Conservation (phyloP, 2,797 vertebrate species). For the Eospalax fontanierii region DNA sequence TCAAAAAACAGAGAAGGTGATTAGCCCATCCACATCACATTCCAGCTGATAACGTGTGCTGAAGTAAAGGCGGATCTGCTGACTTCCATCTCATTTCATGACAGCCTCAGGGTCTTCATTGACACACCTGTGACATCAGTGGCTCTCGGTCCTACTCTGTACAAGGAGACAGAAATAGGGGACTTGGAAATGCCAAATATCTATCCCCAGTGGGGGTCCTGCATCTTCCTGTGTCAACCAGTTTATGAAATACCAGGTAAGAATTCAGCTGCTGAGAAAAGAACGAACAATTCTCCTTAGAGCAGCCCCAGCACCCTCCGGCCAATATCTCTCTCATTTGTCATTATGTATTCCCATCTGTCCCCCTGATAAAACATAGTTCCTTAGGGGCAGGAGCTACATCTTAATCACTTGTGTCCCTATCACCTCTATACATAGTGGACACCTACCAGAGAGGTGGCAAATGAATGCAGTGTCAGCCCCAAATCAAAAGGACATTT, state of each 20-base stretch:
- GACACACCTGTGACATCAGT: background rate
- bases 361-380: constrained; percentile 60
- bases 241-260: constrained; percentile 17
- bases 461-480: constrained; percentile 61
- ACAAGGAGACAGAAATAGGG: background rate
- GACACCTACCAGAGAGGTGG: constrained; percentile 64
- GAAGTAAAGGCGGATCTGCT: background rate
- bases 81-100: background rate
- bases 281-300: background rate
- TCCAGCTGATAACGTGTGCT: background rate
- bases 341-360: background rate
- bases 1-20: background rate
- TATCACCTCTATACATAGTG: background rate
- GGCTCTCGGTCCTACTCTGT: background rate
- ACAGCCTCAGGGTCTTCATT: background rate
- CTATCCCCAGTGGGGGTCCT: background rate
- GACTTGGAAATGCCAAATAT: background rate
- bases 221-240: background rate
- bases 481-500: constrained; percentile 65
- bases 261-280: background rate
- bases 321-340: background rate
- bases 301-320: background rate
- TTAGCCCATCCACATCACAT: background rate
- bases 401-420: constrained; percentile 70
- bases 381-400: constrained; percentile 38